Evolutionary conservation across 2,888 invertebrate genomes (phyloP), one percentile per base, ranked within the genome.

Genomic region (Thereva unica): DNA sequence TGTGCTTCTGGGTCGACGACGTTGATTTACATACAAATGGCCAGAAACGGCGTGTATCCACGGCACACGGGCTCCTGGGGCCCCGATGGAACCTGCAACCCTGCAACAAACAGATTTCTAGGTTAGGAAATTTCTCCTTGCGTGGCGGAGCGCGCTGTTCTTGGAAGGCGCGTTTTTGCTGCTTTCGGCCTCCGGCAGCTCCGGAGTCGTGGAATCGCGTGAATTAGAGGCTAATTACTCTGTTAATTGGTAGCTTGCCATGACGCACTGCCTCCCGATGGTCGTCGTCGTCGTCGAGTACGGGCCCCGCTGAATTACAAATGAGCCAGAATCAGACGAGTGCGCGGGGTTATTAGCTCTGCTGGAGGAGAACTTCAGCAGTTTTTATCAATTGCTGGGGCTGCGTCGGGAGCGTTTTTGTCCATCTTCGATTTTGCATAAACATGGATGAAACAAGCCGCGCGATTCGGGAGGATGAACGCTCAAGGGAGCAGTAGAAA

Each of bases 171-270:
- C 42, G 64, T 53, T 53, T 49, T 53, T 53, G 53, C 53, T 64
- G 52, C 64, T 64, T 64, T 52, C 44, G 44, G 44, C 45, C 35
- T 64, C 7, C 41, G 12, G 9, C 37, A n/a, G 23, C 9, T 5
- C 8, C 12, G 5, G 35, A 41, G 61, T 44, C 44, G 52, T 38
- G 44, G 53, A 44, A 52, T 52, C 53, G 64, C 64, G 64, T 64
- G 44, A 64, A 64, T 64, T 64, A 52, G 53, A 64, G 52, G 34
- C 52, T 64, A 64, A 64, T 64, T 64, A 64, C 53, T 53, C 53
- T 53, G 23, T 64, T 64, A 53, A 64, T 64, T 64, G 64, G 52
- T 53, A 35, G 10, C 44, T 64, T 44, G 49, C 64, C 64, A 53
- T 64, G 37, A 64, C 44, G 64, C 40, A 50, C 10, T 61, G 61